Percentiles rank a stretch among this genome's conserved stretches.
These are phyloP conservation scores for Trachymyrmex septentrionalis DNA, from an alignment of 1,140 invertebrate genomes.

Conservation along the genomic window DNA sequence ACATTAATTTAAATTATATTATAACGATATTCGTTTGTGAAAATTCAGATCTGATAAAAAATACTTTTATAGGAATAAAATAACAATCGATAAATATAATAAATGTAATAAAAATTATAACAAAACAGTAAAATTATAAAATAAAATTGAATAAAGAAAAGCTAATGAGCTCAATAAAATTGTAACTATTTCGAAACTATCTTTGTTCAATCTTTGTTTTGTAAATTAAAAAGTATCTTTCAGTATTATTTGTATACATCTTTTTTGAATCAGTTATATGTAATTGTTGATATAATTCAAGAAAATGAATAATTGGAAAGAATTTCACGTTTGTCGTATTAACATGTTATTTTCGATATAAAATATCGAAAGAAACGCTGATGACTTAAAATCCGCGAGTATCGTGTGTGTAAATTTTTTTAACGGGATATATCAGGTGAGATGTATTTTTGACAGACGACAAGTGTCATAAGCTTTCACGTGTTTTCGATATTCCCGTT, in stretches of 20 bases:
- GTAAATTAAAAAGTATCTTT: neutral
- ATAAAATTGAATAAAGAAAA: no score
- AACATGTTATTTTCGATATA: neutral
- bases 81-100: neutral
- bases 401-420: slow-evolving; percentile 4
- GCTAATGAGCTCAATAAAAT: neutral
- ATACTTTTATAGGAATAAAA: neutral
- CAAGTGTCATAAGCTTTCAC: slow-evolving; percentile 35
- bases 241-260: neutral
- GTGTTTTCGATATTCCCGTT: slow-evolving; percentile 62
- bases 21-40: neutral
- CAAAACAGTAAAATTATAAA: neutral
- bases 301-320: neutral
- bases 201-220: neutral
- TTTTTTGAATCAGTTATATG: neutral
- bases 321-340: neutral
- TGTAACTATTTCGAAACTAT: neutral
- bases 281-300: neutral
- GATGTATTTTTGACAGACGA: slow-evolving; percentile 24
- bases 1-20: neutral
- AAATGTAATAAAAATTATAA: neutral
- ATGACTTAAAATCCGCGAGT: neutral
- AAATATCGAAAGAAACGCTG: neutral
- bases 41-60: neutral
- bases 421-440: slow-evolving; percentile 42